A percentile compares a stretch with the other conserved stretches of the same genome.
phyloP scores from a whole-genome alignment of 2,888 invertebrate genomes.

The Ochropacha duplaris region DNA sequence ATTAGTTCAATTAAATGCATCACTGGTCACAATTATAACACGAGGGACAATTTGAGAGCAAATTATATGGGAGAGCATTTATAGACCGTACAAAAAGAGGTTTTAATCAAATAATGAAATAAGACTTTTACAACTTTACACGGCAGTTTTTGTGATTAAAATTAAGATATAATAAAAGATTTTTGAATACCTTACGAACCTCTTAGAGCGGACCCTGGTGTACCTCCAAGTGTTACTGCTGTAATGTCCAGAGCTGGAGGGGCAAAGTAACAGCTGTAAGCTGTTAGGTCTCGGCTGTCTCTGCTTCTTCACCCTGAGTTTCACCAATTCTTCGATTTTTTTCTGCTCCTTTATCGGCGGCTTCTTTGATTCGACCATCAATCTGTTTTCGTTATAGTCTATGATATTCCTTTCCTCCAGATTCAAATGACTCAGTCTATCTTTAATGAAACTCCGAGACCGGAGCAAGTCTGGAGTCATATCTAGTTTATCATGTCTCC shows the following conservation, averaged over 20 bases:
- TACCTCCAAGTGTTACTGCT: slow-evolving; percentile 78
- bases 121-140: background rate
- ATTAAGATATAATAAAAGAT: too few species aligned
- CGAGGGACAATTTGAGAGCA: background rate
- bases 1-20: background rate
- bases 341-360: slow-evolving; percentile 64
- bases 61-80: background rate
- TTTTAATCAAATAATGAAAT: background rate
- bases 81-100: background rate
- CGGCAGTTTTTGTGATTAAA: background rate
- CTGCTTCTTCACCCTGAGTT: slow-evolving; percentile 66
- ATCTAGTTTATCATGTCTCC: slow-evolving; percentile 42
- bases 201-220: slow-evolving; percentile 72
- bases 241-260: slow-evolving; percentile 74
- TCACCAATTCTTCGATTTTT: slow-evolving; percentile 64
- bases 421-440: slow-evolving; percentile 62
- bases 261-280: slow-evolving; percentile 71
- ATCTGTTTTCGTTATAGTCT: slow-evolving; percentile 48
- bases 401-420: slow-evolving; percentile 47
- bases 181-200: slow-evolving; percentile 38
- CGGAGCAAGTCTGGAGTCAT: slow-evolving; percentile 65
- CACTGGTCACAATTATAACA: background rate
- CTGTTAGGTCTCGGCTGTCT: slow-evolving; percentile 75
- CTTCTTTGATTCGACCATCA: slow-evolving; percentile 65
- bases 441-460: slow-evolving; percentile 61